These are phyloP conservation scores for Mormyrus iriodes DNA, from an alignment of 2,113 vertebrate species.

Conservation along the genomic window DNA sequence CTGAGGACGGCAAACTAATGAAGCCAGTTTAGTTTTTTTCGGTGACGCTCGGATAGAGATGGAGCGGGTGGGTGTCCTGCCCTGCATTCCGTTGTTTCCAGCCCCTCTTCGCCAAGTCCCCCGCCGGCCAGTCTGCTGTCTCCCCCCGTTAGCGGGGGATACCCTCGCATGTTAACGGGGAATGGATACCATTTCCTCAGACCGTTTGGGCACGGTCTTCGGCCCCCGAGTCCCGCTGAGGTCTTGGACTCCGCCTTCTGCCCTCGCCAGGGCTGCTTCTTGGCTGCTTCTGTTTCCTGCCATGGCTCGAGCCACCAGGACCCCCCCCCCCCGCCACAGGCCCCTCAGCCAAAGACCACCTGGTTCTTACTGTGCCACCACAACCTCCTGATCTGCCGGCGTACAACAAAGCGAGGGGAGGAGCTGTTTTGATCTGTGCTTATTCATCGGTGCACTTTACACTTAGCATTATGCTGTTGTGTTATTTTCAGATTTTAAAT, in stretches of 20 bases:
- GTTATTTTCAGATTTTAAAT: not conserved
- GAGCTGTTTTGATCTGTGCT: not conserved
- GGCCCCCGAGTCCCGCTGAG: not conserved
- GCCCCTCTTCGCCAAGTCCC: not conserved
- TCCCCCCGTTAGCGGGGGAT: not conserved
- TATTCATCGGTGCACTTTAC: not conserved
- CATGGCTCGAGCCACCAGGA: not conserved
- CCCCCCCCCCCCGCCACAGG: not conserved
- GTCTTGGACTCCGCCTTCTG: not conserved
- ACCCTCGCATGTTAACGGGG: not conserved
- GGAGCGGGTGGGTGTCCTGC: not conserved
- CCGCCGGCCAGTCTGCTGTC: not conserved
- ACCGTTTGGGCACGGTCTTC: not conserved
- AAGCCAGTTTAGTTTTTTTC: not conserved
- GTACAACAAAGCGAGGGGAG: not conserved
- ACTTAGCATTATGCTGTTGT: not conserved
- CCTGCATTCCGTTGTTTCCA: not conserved
- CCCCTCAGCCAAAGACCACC: conserved; percentile 5
- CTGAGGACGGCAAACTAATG: not conserved
- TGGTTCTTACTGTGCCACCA: not conserved
- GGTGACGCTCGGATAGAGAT: not conserved
- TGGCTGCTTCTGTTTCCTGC: not conserved
- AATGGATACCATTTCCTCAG: not conserved
- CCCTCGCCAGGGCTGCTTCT: not conserved
- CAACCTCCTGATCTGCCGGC: not conserved